A percentile compares a stretch with the other conserved stretches of the same genome.
phyloP scores from a whole-genome alignment of 2,797 vertebrate species.

The Limnodromus scolopaceus region DNA sequence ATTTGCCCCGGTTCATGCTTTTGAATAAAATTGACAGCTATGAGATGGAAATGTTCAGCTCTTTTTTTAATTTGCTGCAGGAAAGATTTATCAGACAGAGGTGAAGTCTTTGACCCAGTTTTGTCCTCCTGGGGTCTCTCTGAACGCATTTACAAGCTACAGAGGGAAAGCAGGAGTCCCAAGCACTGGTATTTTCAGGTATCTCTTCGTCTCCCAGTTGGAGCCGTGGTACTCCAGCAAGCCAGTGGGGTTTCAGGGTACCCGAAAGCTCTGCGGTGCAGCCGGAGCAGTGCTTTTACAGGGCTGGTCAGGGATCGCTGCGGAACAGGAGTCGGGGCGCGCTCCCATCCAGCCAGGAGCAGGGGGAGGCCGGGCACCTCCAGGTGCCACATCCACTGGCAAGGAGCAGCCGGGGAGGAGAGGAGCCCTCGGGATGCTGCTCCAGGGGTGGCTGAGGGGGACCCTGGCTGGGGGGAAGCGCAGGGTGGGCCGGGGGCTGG shows the following conservation, averaged over 20 bases:
- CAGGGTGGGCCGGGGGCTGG: not conserved
- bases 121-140: not conserved
- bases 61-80: not conserved
- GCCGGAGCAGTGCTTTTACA: not conserved
- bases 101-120: constrained; percentile 29
- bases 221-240: not conserved
- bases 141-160: not conserved
- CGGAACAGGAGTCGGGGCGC: fast-evolving
- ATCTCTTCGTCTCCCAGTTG: not conserved
- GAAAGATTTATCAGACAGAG: constrained; percentile 51
- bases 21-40: constrained; percentile 50
- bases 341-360: not conserved
- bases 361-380: not conserved
- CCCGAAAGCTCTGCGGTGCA: not conserved
- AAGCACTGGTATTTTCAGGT: not conserved
- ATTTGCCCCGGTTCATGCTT: constrained; percentile 4
- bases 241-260: not conserved
- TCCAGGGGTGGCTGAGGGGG: not conserved
- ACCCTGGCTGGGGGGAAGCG: not conserved
- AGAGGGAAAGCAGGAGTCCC: not conserved
- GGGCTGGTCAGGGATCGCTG: not conserved
- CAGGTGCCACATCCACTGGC: not conserved
- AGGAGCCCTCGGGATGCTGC: not conserved
- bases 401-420: not conserved
- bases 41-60: constrained; percentile 32